Evolutionary conservation across 2,888 invertebrate species (phyloP).

Genomic region (Scrobipalpa costella): DNA sequence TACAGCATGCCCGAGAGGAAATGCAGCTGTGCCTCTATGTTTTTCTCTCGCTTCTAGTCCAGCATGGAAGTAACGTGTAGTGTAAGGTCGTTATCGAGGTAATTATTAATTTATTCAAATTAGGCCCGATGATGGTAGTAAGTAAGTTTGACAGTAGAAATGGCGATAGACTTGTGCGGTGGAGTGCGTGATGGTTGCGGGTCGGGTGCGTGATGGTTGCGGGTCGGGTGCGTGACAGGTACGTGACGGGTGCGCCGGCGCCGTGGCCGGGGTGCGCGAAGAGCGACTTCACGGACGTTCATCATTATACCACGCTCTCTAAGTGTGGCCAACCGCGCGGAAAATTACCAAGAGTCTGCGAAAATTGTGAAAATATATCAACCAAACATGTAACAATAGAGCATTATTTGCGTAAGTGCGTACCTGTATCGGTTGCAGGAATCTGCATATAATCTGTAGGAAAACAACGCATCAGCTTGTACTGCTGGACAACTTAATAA

Average conservation of each 20-base stretch:
- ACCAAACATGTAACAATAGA: slow-evolving; percentile 31
- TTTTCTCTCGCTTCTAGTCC: no score
- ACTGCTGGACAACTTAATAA: not conserved
- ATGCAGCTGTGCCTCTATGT: no score
- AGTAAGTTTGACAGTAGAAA: not conserved
- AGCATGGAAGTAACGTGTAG: no score
- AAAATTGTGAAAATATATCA: slow-evolving; percentile 43
- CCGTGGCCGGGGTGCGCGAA: not conserved
- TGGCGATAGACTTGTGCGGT: slow-evolving; percentile 1
- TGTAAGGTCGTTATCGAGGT: not conserved
- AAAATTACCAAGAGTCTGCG: slow-evolving; percentile 41
- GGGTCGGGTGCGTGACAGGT: no score
- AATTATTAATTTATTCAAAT: slow-evolving; percentile 17
- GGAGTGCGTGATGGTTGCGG: no score
- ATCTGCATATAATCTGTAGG: slow-evolving; percentile 1
- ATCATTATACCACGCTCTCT: slow-evolving; percentile 30
- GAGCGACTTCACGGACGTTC: slow-evolving; percentile 24
- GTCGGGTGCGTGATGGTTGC: no score
- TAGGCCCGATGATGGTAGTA: slow-evolving; percentile 16
- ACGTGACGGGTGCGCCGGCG: not conserved
- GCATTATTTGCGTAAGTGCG: slow-evolving; percentile 35
- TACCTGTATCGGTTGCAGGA: slow-evolving; percentile 7
- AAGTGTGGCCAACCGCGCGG: slow-evolving; percentile 39
- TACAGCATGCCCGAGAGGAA: no score
- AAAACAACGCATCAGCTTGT: not conserved